These are phyloP conservation scores for Trichonephila inaurata DNA, from an alignment of 1,140 invertebrate genomes.

Conservation along the genomic window DNA sequence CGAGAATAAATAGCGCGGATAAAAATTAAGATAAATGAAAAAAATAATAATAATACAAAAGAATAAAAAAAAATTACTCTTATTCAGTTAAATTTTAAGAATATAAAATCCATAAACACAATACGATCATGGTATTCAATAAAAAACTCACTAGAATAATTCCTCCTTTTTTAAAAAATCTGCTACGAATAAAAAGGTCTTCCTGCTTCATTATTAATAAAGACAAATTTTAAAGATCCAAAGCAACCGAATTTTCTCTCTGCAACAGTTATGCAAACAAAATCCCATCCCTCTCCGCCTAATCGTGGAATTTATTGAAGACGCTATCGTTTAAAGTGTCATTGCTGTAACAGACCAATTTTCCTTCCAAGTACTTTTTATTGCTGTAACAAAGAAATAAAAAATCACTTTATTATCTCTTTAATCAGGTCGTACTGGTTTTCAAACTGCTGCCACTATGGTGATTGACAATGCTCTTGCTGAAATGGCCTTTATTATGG, in stretches of 20 bases:
- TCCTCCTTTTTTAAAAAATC: not conserved
- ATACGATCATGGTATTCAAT: not conserved
- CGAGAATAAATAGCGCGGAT: no score
- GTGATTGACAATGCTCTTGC: slow-evolving; percentile 67
- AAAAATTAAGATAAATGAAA: no score
- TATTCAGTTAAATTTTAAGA: not conserved
- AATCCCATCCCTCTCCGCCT: not conserved
- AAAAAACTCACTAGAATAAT: not conserved
- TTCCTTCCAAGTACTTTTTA: slow-evolving; percentile 52
- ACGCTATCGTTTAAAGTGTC: slow-evolving; percentile 62
- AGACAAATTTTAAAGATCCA: not conserved
- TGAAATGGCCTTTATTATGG: slow-evolving; percentile 67
- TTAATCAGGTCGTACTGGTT: slow-evolving; percentile 73
- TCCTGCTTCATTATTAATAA: not conserved
- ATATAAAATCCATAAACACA: no score
- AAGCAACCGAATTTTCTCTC: not conserved
- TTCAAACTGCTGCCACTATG: slow-evolving; percentile 60
- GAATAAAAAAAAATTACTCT: not conserved
- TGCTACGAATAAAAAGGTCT: not conserved
- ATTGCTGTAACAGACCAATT: slow-evolving; percentile 68
- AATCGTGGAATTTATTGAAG: slow-evolving; percentile 67
- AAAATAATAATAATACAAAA: no score
- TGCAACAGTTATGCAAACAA: slow-evolving; percentile 45
- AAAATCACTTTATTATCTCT: slow-evolving; percentile 62
- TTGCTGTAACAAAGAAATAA: slow-evolving; percentile 57